phyloP scores from a whole-genome alignment of 1,140 invertebrate genomes.

The Panagrolaimus sp. region DNA sequence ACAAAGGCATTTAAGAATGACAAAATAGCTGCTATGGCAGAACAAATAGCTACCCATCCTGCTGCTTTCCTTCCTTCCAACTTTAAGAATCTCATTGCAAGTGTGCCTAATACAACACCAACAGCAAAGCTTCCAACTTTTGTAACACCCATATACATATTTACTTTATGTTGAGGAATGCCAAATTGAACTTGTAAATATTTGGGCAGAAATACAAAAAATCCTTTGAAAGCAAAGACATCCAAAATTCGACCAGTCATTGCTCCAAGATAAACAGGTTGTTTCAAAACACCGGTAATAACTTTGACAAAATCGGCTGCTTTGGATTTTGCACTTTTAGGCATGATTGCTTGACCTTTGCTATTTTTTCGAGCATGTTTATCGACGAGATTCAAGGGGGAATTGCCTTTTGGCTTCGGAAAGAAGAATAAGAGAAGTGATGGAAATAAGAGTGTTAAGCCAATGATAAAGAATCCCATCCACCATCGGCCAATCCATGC shows the following conservation, averaged over 20 bases:
- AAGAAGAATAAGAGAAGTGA: constrained; percentile 49
- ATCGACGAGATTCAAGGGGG: not conserved
- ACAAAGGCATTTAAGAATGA: constrained; percentile 45
- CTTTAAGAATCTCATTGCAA: constrained; percentile 42
- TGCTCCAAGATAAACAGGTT: constrained; percentile 43
- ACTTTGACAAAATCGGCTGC: constrained; percentile 32
- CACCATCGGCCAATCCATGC: constrained; percentile 57
- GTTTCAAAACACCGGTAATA: not conserved
- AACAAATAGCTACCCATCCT: constrained; percentile 43
- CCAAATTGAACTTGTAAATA: constrained; percentile 57
- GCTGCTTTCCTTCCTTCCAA: constrained; percentile 51
- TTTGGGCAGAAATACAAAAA: constrained; percentile 56
- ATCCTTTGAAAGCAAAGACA: constrained; percentile 56
- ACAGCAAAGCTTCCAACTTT: constrained; percentile 52
- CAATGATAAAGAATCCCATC: constrained; percentile 51
- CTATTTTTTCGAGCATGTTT: not conserved
- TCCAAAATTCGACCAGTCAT: constrained; percentile 51
- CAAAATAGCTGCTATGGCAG: constrained; percentile 38
- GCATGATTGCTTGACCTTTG: not conserved
- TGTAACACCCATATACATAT: constrained; percentile 53
- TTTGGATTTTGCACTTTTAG: not conserved
- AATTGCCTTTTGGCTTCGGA: constrained; percentile 32
- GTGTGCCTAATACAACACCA: constrained; percentile 32
- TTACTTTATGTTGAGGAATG: constrained; percentile 56
- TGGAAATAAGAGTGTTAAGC: constrained; percentile 33